Base-by-base conservation (phyloP, 2,113 vertebrate genomes). In the Pseudolaguvia tuberculata region DNA sequence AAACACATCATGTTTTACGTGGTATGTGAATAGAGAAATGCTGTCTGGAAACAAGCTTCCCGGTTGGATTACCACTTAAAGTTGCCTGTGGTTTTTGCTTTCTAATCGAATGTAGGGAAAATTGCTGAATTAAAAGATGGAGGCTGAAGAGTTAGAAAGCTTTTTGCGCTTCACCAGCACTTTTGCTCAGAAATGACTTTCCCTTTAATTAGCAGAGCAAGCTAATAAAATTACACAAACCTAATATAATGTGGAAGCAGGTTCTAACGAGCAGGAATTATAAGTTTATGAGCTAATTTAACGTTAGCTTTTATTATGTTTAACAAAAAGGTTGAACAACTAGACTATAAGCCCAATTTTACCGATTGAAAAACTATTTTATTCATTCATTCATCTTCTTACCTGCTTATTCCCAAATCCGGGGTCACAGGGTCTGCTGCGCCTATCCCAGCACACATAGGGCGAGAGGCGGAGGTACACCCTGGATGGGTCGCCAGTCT, bases 11-110 rank as follows among this genome's bases (percentile, higher is more conserved):
- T 79, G 69, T 67, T 68, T 76, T 66, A 78, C 77, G 82, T 83
- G 78, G 78, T 76, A 35, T 35, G 31, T 77, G 76, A 83, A 84
- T 68, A 73, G 74, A 57, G 78, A 87, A 85, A 84, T 79, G 62
- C 21, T 85, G 79, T 70, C 72, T 68, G 23, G 63, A 87, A 77
- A 82, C 66, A 82, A 80, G 75, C 70, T 80, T 86, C 78, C 80
- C 76, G 84, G 86, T 80, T 84, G 82, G 81, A 84, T 78, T 88
- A 86, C 80, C 84, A 88, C 73, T 72, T 75, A 83, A 84, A 85
- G 83, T 76, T 5, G 75, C 77, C 51, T 15, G 35, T 45, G 75
- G 73, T 47, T 55, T 51, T 53, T 63, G 79, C 53, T 72, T 84
- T 86, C 81, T 63, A 84, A 86, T 84, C 85, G 76, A 79, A 57